phyloP scores from a whole-genome alignment of 2,113 vertebrate species.

The Leucopternis melanops region DNA sequence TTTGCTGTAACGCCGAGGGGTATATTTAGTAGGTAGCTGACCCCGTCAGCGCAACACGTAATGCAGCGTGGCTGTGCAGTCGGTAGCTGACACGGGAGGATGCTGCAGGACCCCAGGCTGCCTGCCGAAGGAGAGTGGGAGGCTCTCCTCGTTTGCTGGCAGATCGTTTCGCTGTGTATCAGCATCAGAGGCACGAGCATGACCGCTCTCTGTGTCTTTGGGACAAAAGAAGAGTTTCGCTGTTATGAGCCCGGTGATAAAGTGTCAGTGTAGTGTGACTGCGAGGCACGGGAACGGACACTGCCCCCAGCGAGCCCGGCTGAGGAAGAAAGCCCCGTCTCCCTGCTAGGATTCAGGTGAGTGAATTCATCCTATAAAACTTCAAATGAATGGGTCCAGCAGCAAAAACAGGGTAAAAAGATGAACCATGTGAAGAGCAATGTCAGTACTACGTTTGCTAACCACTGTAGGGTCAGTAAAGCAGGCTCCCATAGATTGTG shows the following conservation, averaged over 20 bases:
- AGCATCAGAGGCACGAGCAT: conserved; percentile 23
- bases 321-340: neutral
- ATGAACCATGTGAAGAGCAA: neutral
- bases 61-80: conserved; percentile 18
- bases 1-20: conserved; percentile 72
- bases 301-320: neutral
- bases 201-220: neutral
- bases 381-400: neutral
- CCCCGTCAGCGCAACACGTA: conserved; percentile 45
- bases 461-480: neutral
- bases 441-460: neutral
- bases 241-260: conserved; percentile 14
- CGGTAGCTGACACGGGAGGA: conserved; percentile 62
- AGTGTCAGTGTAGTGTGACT: neutral
- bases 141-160: neutral
- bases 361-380: neutral
- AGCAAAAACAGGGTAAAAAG: neutral
- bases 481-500: neutral
- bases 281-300: neutral
- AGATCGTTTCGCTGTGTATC: neutral
- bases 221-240: conserved; percentile 26
- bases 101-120: conserved; percentile 61
- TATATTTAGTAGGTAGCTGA: conserved; percentile 84
- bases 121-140: conserved; percentile 8
- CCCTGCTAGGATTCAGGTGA: conserved; percentile 25